Evolutionary conservation across 2,113 vertebrate genomes (phyloP), one percentile per base, ranked within the genome.

Genomic region (Hypocryptadius cinnamomeus): DNA sequence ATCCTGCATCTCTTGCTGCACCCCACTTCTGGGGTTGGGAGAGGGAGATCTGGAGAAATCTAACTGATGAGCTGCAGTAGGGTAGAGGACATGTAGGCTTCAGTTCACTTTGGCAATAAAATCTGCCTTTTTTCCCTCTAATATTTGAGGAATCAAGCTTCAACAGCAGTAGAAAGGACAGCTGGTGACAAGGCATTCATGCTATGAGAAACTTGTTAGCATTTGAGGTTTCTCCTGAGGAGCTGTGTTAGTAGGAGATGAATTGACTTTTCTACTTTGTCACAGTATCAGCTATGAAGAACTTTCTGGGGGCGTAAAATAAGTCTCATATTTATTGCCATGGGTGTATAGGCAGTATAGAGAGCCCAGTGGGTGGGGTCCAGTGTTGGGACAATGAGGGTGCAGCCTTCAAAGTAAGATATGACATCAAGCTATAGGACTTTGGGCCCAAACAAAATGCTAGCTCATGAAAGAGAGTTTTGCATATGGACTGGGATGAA

Each of bases 161-260:
- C 45, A 76, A 28, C 44, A 81, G 59, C 48, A 79, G 53, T 53
- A 84, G 73, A 78, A 77, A 69, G 35, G 37, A 77, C 30, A 47
- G 45, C 40, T 85, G 54, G 33, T 91, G 79, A 85, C 35, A 83
- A 94, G 39, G 51, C 60, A 77, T 85, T 78, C 12, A 20, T 63
- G 51, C 72, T 80, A 40, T 83, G 82, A 93, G 72, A 83, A 90
- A 40, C 72, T 92, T 93, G 63, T 63, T 95, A 88, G 66, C 81
- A 60, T 65, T 95, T 94, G 78, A 89, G 66, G 78, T 81, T 92
- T 87, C 40, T 85, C 53, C 35, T 76, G 71, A 79, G 37, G 40
- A 92, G 30, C 30, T 91, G 23, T 40, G n/a, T 70, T 3, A 1
- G 10, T 37, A 70, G 28, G 37, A 91, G 24, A 45, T 79, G 9